Evolutionary conservation across 2,113 vertebrate species (phyloP), one percentile per base, ranked within the genome.

Genomic region (Vulpes vulpes): DNA sequence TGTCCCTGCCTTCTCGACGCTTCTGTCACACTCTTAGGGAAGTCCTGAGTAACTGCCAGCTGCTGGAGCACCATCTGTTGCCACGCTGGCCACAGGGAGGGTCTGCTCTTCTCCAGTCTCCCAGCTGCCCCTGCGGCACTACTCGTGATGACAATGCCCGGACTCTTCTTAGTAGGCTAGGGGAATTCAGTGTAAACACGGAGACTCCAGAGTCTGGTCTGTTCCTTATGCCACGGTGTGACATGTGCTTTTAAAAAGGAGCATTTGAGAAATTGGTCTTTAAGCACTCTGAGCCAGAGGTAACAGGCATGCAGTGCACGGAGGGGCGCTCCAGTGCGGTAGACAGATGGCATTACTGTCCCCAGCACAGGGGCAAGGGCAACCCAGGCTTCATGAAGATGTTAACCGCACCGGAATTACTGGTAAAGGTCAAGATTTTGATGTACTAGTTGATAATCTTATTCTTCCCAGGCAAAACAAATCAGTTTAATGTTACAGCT

Each of bases 381-480:
- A 25, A 15, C 32, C 35, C 17, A 17, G 16, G 55, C 35, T 76
- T 59, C 87, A 1, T 1, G 12, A 27, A 32, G 76, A 43, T 12
- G 19, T 89, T 43, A 59, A n/a, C 59, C 11, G 11, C 62, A 93
- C 89, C 16, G 20, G 19, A 10, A 12, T 71, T 89, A 69, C 51
- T 20, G 57, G 38, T 49, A 71, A 87, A 81, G 93, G 97, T 97
- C 83, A 96, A 0, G 0, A 19, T 14, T 95, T 59, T 78, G 71
- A 92, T 23, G 49, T 84, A 22, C 78, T 55, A 67, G 79, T 53
- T 94, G 87, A 94, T 59, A 55, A 43, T 97, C 67, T 64, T 86
- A 79, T 64, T n/a, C 62, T 95, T 96, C 57, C 67, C 64, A 73
- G 60, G 78, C 59, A 88, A 90, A 96, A 94, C 80, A 94, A 96